Percentiles rank a stretch among this genome's conserved stretches.
These are phyloP conservation scores for Cabera pusaria DNA, from an alignment of 2,888 invertebrate species.

Conservation along the genomic window DNA sequence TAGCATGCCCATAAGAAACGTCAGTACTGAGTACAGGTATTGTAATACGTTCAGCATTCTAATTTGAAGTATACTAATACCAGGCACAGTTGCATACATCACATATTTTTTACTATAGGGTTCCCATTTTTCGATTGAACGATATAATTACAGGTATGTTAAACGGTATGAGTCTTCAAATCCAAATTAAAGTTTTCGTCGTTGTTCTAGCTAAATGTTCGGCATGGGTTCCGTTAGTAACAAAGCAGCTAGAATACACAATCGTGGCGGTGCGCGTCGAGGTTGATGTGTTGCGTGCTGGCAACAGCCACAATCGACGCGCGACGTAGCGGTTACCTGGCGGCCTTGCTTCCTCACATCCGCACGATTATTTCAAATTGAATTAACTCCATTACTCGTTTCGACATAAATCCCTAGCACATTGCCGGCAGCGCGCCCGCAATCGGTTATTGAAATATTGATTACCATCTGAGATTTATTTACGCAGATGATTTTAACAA, in stretches of 20 bases:
- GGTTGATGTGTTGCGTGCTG: conserved; percentile 27
- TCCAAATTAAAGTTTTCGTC: too few species aligned
- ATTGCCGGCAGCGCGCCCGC: conserved; percentile 2
- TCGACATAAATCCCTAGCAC: conserved; percentile 34
- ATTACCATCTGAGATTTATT: too few species aligned
- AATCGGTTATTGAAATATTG: conserved; percentile 4
- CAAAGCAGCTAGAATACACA: conserved; percentile 18
- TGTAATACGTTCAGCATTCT: too few species aligned
- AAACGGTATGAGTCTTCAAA: too few species aligned
- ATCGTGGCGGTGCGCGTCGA: conserved; percentile 19
- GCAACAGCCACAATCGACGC: conserved; percentile 37
- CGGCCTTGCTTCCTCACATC: conserved; percentile 34
- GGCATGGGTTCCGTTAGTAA: conserved; percentile 7
- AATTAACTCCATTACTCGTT: conserved; percentile 44
- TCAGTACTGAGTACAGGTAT: too few species aligned
- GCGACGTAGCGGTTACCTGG: conserved; percentile 37
- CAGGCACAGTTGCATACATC: too few species aligned
- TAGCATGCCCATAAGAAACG: too few species aligned
- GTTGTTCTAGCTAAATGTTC: background rate
- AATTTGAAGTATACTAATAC: too few species aligned
- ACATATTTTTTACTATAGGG: too few species aligned
- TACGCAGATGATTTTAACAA: too few species aligned
- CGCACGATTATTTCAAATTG: conserved; percentile 47
- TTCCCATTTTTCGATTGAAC: too few species aligned
- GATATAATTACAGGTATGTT: too few species aligned